Percentiles rank a stretch among this genome's conserved stretches.
phyloP scores from a whole-genome alignment of 92 coral and sea anemone genomes.

The Porites evermanni region DNA sequence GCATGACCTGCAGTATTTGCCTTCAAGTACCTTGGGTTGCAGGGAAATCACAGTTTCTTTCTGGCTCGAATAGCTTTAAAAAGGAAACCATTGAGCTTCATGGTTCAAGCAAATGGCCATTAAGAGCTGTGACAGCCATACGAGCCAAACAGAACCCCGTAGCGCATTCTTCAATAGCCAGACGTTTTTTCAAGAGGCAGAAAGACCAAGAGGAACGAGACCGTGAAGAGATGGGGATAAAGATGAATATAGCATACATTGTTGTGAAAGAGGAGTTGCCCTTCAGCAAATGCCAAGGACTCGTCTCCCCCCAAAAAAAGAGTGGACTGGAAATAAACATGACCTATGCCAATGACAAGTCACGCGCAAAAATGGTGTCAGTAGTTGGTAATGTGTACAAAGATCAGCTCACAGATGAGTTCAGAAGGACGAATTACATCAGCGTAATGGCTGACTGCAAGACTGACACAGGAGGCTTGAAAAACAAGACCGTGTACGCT shows the following conservation, averaged over 20 bases:
- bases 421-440: slow-evolving; percentile 16
- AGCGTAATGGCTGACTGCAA: slow-evolving; percentile 60
- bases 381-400: slow-evolving; percentile 43
- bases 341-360: slow-evolving; percentile 46
- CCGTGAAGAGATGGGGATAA: neutral
- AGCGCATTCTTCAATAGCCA: too few species aligned
- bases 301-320: slow-evolving; percentile 32
- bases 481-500: slow-evolving; percentile 50
- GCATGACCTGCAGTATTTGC: slow-evolving; percentile 38
- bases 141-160: neutral
- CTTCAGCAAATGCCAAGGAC: slow-evolving; percentile 29
- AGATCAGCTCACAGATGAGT: slow-evolving; percentile 17
- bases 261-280: slow-evolving; percentile 34
- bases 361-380: slow-evolving; percentile 42
- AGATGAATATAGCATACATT: slow-evolving; percentile 37
- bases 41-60: slow-evolving; percentile 39
- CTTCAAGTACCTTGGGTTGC: slow-evolving; percentile 17
- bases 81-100: slow-evolving; percentile 47
- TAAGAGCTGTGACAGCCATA: slow-evolving; percentile 20
- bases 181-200: too few species aligned
- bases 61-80: slow-evolving; percentile 32
- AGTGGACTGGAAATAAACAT: slow-evolving; percentile 33
- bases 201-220: too few species aligned
- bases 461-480: slow-evolving; percentile 42
- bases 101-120: slow-evolving; percentile 40